phyloP scores from a whole-genome alignment of 2,113 vertebrate genomes.

The Phasianus colchicus region DNA sequence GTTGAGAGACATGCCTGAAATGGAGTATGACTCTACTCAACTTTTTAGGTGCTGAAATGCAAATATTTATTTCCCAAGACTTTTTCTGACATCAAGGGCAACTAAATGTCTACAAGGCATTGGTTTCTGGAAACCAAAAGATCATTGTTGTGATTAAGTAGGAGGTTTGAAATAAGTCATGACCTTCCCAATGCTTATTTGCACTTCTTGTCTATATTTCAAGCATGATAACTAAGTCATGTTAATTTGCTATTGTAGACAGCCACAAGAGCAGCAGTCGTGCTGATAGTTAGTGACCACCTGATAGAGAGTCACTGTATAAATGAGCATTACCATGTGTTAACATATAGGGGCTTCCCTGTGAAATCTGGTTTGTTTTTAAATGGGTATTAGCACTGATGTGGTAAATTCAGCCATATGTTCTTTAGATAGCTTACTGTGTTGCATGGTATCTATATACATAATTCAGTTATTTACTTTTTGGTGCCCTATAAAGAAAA shows the following conservation, averaged over 20 bases:
- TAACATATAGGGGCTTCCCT: not conserved
- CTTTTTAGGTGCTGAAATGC: conserved; percentile 13
- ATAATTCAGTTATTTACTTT: not conserved
- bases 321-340: rapidly evolving
- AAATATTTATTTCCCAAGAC: not conserved
- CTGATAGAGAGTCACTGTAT: not conserved
- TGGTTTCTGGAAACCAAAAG: not conserved
- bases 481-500: not conserved
- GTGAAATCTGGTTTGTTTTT: not conserved
- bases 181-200: not conserved
- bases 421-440: not conserved
- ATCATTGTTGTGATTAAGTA: conserved; percentile 1
- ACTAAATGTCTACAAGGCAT: not conserved
- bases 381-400: not conserved
- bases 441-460: not conserved
- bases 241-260: not conserved
- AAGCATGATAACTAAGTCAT: not conserved
- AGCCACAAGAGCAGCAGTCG: not conserved
- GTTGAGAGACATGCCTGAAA: not conserved
- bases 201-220: not conserved
- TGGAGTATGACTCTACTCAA: not conserved
- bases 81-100: not conserved
- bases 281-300: not conserved
- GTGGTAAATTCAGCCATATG: not conserved
- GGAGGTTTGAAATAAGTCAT: not conserved